These are phyloP conservation scores for Pterocles burchelli DNA, from an alignment of 2,113 vertebrate species.

Conservation along the genomic window DNA sequence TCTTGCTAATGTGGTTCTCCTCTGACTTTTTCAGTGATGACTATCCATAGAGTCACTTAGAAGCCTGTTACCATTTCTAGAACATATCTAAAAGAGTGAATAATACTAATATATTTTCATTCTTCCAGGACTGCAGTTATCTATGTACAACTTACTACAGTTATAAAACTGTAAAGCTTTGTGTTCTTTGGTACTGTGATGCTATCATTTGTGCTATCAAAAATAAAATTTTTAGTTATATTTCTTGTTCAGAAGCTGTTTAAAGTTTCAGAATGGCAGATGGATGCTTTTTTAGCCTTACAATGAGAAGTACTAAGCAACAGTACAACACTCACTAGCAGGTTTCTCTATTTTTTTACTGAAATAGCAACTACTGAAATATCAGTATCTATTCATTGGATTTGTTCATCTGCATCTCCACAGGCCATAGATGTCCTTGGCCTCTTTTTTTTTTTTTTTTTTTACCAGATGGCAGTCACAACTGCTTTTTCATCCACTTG, in stretches of 20 bases:
- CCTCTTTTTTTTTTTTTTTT: slow-evolving; percentile 49
- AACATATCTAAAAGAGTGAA: slow-evolving; percentile 42
- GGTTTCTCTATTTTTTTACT: slow-evolving; percentile 26
- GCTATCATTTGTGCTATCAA: not conserved
- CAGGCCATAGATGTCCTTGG: slow-evolving; percentile 44
- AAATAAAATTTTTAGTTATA: slow-evolving; percentile 16
- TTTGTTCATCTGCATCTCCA: slow-evolving; percentile 45
- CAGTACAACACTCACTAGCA: slow-evolving; percentile 18
- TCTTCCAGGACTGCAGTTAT: slow-evolving; percentile 28
- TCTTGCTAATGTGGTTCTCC: slow-evolving; percentile 52
- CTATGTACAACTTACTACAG: not conserved
- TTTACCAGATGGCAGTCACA: slow-evolving; percentile 52
- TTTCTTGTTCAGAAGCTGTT: slow-evolving; percentile 34
- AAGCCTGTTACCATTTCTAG: slow-evolving; percentile 60
- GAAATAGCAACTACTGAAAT: slow-evolving; percentile 50
- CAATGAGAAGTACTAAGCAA: slow-evolving; percentile 44
- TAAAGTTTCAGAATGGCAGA: slow-evolving; percentile 35
- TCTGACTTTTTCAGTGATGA: slow-evolving; percentile 53
- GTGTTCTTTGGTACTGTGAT: not conserved
- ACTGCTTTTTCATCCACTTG: slow-evolving; percentile 44
- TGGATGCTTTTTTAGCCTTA: slow-evolving; percentile 10
- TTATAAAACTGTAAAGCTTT: slow-evolving; percentile 6
- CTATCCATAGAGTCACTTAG: slow-evolving; percentile 26
- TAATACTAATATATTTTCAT: slow-evolving; percentile 37
- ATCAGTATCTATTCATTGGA: slow-evolving; percentile 9